Evolutionary conservation across 2,888 invertebrate species (phyloP), one percentile per base, ranked within the genome.

Genomic region (Hipparchia semele): DNA sequence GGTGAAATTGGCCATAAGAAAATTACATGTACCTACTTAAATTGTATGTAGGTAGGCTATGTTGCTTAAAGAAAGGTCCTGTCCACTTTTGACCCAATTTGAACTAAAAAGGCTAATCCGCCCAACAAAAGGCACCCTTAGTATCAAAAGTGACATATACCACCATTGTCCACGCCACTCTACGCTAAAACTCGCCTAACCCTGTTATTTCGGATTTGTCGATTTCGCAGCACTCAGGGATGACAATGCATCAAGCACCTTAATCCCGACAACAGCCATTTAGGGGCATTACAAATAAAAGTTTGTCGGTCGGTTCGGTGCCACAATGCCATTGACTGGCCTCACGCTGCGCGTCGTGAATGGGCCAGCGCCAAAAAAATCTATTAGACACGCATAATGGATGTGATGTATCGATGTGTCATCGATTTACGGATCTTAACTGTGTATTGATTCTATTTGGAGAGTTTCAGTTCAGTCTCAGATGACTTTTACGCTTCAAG

Each of bases 261-360:
- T 93, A 92, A 93, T 92, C 92, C 90, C 87, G 84, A 89, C 89
- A 90, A 92, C 90, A 93, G 90, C 89, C 92, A 93, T 93, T 93
- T 93, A 93, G 90, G 87, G 87, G 82, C 81, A 89, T 90, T 88
- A 91, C 92, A 92, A 91, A 92, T 93, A 94, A 90, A 91, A 92
- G 91, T 92, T 91, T 87, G 90, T 84, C 89, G 84, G 84, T 80
- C 83, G 87, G 80, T 81, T 83, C 87, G 84, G 80, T 82, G 84
- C 86, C 86, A 92, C 91, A 94, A 92, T 92, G 87, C 89, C 89
- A 92, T 92, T 93, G 89, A 92, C 87, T 88, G 89, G 84, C 87
- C 84, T 86, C 94, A 91, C 88, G 93, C 93, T 92, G 93, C 70
- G 92, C 82, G 82, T 83, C 80, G 86, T 92, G 91, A 94, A 94